These are phyloP conservation scores for Dendrocincla fuliginosa DNA, from an alignment of 2,797 vertebrate genomes.

Conservation along the genomic window DNA sequence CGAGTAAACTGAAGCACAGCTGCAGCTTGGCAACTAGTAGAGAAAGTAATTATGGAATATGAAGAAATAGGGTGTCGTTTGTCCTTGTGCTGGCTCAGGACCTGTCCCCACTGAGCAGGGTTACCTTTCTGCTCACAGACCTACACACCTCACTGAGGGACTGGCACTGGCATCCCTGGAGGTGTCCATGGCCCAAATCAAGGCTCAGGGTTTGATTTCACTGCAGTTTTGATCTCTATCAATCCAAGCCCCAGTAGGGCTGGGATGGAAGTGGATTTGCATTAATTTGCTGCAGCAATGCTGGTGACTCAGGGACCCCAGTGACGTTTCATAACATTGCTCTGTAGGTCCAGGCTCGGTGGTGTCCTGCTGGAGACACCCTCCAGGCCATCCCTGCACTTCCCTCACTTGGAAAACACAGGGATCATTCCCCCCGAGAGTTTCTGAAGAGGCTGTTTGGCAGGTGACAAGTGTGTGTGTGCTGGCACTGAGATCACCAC, in stretches of 20 bases:
- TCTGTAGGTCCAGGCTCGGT: neutral
- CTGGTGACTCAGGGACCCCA: neutral
- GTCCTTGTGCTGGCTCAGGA: neutral
- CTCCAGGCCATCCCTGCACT: fast-evolving
- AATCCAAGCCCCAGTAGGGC: fast-evolving
- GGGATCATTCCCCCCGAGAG: fast-evolving
- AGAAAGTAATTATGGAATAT: neutral
- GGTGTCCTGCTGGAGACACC: fast-evolving
- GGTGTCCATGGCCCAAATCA: fast-evolving
- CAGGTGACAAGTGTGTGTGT: fast-evolving
- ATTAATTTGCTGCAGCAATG: neutral
- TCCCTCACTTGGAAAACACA: fast-evolving
- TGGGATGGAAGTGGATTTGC: neutral
- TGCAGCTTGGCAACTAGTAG: fast-evolving
- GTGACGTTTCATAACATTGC: fast-evolving
- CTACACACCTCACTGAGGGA: neutral
- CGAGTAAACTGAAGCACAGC: fast-evolving
- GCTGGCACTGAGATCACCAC: fast-evolving
- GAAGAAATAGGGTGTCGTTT: neutral
- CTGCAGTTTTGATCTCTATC: neutral
- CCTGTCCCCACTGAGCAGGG: neutral
- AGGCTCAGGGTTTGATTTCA: neutral
- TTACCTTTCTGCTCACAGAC: neutral
- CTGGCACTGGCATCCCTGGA: fast-evolving
- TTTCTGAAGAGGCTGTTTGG: neutral